These are phyloP conservation scores for Globodera rostochiensis DNA, from an alignment of 1,140 invertebrate genomes.

Conservation along the genomic window DNA sequence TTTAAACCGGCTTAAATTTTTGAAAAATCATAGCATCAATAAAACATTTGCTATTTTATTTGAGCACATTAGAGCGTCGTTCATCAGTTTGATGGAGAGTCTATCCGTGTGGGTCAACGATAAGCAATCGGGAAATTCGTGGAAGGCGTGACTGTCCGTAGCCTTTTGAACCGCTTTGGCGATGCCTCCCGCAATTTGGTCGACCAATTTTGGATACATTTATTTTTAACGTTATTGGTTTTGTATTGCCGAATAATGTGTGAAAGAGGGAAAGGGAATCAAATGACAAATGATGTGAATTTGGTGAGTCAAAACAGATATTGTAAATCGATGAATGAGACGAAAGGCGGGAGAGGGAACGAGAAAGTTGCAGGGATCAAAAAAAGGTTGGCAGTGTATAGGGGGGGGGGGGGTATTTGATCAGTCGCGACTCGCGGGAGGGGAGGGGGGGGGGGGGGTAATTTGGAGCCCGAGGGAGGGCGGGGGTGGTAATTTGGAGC, in stretches of 20 bases:
- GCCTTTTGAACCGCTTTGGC: conserved; percentile 55
- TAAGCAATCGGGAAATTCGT: conserved; percentile 54
- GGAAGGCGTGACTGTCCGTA: conserved; percentile 46
- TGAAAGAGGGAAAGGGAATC: not conserved
- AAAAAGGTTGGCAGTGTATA: not conserved
- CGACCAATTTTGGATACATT: conserved; percentile 33
- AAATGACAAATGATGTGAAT: not conserved
- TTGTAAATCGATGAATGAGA: not conserved
- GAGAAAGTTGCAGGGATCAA: not conserved
- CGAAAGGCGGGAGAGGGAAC: not conserved
- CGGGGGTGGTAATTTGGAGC: too few relatives aligned
- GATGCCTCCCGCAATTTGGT: conserved; percentile 32
- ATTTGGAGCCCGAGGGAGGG: not conserved
- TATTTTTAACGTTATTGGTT: not conserved
- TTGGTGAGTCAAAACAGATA: not conserved
- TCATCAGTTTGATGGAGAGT: conserved; percentile 51
- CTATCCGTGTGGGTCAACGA: conserved; percentile 36
- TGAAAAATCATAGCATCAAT: too few relatives aligned
- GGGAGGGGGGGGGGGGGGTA: too few relatives aligned
- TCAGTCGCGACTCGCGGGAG: not conserved
- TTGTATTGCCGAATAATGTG: not conserved
- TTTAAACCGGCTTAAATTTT: too few relatives aligned
- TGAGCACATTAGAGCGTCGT: conserved; percentile 27
- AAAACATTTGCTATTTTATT: too few relatives aligned
- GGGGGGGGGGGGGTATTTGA: not conserved